Conservation (phyloP, 2,888 invertebrate species). For the Oasisia sp. region DNA sequence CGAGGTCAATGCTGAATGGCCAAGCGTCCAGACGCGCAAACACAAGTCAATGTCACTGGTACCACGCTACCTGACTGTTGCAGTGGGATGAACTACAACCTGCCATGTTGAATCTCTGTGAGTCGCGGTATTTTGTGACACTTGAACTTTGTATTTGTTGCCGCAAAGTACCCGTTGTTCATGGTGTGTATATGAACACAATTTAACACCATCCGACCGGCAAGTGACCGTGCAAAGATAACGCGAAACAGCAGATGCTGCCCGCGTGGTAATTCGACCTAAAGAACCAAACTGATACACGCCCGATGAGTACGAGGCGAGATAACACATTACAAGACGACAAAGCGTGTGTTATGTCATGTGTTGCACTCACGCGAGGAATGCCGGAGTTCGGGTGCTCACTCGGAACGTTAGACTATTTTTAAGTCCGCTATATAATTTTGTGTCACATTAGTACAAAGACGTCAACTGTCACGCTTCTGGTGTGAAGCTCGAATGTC, state of each 20-base stretch:
- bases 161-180: neutral
- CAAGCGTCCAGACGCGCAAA: neutral
- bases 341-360: neutral
- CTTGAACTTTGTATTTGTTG: neutral
- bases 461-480: neutral
- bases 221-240: neutral
- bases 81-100: neutral
- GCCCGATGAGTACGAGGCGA: neutral
- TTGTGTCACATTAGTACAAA: slow-evolving; percentile 3
- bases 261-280: neutral
- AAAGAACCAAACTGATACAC: neutral
- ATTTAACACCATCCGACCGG: neutral
- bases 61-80: neutral
- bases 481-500: neutral
- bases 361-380: neutral
- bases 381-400: neutral
- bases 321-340: neutral
- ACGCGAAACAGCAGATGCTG: neutral
- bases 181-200: neutral
- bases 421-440: neutral
- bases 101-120: neutral
- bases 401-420: neutral
- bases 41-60: neutral
- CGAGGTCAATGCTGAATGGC: neutral
- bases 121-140: neutral